Conservation (phyloP, 1,140 invertebrate species). For the Drosophila elegans region DNA sequence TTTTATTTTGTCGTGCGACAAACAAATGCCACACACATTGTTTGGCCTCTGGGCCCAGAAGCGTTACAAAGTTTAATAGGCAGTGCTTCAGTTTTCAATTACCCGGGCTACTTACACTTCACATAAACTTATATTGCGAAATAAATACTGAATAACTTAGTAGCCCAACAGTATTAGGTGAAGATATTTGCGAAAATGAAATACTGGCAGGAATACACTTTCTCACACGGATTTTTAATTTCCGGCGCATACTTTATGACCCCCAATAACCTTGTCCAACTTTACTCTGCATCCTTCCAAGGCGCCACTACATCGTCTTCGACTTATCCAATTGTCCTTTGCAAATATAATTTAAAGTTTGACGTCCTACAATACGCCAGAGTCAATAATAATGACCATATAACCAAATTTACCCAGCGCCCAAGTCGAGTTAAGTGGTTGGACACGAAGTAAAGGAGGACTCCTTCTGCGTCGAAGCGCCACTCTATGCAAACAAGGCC, state of each 20-base stretch:
- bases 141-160: constrained; percentile 14
- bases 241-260: constrained; percentile 11
- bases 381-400: constrained; percentile 81
- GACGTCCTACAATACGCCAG: constrained; percentile 56
- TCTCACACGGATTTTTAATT: constrained; percentile 19
- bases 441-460: constrained; percentile 4
- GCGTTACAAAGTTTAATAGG: constrained; percentile 20
- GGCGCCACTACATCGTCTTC: constrained; percentile 18
- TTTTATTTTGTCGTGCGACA: constrained; percentile 39
- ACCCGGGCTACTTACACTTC: constrained; percentile 23
- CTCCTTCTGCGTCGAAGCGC: constrained; percentile 11
- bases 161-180: constrained; percentile 5
- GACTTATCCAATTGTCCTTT: constrained; percentile 74
- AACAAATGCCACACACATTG: constrained; percentile 53
- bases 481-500: constrained; percentile 49
- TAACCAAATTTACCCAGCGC: constrained; percentile 75
- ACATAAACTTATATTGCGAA: constrained; percentile 22
- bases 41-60: constrained; percentile 44
- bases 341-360: constrained; percentile 82
- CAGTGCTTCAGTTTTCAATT: constrained; percentile 52
- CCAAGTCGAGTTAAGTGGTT: constrained; percentile 44
- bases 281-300: background rate
- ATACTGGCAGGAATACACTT: background rate
- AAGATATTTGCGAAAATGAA: background rate
- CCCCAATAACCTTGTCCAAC: constrained; percentile 17